Conservation (phyloP, 2,113 vertebrate genomes). For the Myiopsitta monachus region DNA sequence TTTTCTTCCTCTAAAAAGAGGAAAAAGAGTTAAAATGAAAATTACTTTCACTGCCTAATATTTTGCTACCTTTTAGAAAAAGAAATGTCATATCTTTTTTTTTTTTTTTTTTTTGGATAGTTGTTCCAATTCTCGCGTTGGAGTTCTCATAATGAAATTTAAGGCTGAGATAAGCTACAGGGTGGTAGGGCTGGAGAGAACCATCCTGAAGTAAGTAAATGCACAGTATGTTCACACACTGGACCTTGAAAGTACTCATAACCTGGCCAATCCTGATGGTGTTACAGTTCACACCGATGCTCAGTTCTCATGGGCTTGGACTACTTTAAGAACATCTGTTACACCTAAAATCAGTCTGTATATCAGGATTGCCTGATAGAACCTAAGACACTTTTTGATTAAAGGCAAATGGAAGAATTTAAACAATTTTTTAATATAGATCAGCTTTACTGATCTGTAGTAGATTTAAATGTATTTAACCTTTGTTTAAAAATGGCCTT, state of each 20-base stretch:
- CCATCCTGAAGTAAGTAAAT: background rate
- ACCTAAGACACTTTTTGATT: background rate
- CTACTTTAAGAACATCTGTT: background rate
- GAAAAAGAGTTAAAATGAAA: background rate
- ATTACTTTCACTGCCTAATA: background rate
- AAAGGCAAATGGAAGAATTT: background rate
- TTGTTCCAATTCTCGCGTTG: background rate
- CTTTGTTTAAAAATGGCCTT: background rate
- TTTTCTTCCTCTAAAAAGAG: background rate
- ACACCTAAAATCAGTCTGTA: background rate
- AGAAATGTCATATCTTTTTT: background rate
- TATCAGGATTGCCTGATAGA: background rate
- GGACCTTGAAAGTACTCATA: background rate
- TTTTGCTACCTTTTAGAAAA: background rate
- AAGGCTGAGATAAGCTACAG: rapidly evolving
- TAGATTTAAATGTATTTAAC: background rate
- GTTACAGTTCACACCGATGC: background rate
- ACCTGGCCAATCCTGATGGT: background rate
- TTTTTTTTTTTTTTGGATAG: background rate
- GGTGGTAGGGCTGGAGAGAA: background rate
- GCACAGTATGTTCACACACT: background rate
- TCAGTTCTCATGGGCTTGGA: rapidly evolving
- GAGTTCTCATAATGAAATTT: background rate
- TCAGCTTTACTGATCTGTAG: background rate
- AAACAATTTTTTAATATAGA: background rate